Percentiles rank a stretch among this genome's conserved stretches.
These are phyloP conservation scores for Bradysia coprophila DNA, from an alignment of 1,140 invertebrate species.

Conservation along the genomic window DNA sequence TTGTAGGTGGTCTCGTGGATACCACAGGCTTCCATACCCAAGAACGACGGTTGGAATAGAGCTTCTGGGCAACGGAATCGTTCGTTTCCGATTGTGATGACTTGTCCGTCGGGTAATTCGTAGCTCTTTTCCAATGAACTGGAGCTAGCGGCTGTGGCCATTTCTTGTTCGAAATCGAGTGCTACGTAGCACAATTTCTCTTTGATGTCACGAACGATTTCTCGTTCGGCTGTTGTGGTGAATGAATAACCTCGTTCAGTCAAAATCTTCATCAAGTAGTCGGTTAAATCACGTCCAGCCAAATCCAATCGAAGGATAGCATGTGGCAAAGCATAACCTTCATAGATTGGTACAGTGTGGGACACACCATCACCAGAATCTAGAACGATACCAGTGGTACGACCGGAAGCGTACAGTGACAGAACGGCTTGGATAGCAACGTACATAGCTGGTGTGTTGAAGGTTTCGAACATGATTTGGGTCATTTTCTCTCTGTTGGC, in stretches of 20 bases:
- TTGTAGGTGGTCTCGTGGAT: constrained; percentile 93
- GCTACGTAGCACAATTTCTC: too few relatives aligned
- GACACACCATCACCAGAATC: too few relatives aligned
- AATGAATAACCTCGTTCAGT: constrained; percentile 92
- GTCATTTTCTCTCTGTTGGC: constrained; percentile 90
- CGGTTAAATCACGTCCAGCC: too few relatives aligned
- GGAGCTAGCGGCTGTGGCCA: constrained; percentile 81
- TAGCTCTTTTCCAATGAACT: constrained; percentile 87
- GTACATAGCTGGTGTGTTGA: constrained; percentile 88
- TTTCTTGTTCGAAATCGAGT: constrained; percentile 84
- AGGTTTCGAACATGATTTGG: too few relatives aligned
- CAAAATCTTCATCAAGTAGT: too few relatives aligned
- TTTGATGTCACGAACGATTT: constrained; percentile 93
- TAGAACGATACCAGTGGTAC: constrained; percentile 89
- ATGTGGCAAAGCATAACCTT: constrained; percentile 45
- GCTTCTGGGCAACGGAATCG: constrained; percentile 97
- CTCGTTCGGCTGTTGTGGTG: constrained; percentile 89
- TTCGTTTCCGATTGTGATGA: too few relatives aligned
- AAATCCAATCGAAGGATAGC: constrained; percentile 78
- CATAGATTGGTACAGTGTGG: constrained; percentile 87
- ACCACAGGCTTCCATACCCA: constrained; percentile 95
- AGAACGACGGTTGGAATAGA: constrained; percentile 88
- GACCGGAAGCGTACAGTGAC: constrained; percentile 80
- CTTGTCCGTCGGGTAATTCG: constrained; percentile 86
- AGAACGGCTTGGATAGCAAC: too few relatives aligned